Percentiles rank a stretch among this genome's conserved stretches.
These are phyloP conservation scores for Oscheius sp. DNA, from an alignment of 2,888 invertebrate species.

Conservation along the genomic window DNA sequence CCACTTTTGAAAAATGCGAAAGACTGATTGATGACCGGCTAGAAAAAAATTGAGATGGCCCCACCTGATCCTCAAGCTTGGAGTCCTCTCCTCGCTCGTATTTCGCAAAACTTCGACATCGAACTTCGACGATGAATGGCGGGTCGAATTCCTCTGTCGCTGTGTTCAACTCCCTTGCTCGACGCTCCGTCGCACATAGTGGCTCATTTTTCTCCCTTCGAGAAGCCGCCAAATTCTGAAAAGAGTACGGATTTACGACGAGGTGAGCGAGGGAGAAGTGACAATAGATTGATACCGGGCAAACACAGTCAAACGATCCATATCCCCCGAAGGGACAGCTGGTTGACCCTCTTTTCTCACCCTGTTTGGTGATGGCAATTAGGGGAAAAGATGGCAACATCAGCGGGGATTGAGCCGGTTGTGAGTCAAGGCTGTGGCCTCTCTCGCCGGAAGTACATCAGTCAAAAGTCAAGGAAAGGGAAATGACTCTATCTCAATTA, in stretches of 20 bases:
- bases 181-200: slow-evolving; percentile 51
- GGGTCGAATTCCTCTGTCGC: slow-evolving; percentile 57
- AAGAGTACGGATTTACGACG: not conserved
- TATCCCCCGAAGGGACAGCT: not conserved
- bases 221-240: slow-evolving; percentile 26
- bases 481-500: too few species aligned
- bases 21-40: not conserved
- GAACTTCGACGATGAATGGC: slow-evolving; percentile 59
- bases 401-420: not conserved
- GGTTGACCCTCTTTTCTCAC: not conserved
- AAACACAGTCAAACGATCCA: slow-evolving; percentile 13
- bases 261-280: not conserved
- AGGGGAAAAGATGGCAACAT: slow-evolving; percentile 1
- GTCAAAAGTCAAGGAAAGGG: not conserved
- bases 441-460: slow-evolving; percentile 13
- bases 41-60: not conserved
- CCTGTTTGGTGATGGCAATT: not conserved
- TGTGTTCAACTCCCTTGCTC: slow-evolving; percentile 53
- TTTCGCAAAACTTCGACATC: slow-evolving; percentile 47
- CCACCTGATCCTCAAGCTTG: slow-evolving; percentile 41
- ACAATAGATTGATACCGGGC: slow-evolving; percentile 24
- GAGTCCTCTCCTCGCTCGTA: slow-evolving; percentile 39
- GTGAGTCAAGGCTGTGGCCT: slow-evolving; percentile 11
- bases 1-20: too few species aligned
- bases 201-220: slow-evolving; percentile 60